Percentiles rank a stretch among this genome's conserved stretches.
Conservation (phyloP, 2,113 vertebrate species). For the Eulemur macaco region DNA sequence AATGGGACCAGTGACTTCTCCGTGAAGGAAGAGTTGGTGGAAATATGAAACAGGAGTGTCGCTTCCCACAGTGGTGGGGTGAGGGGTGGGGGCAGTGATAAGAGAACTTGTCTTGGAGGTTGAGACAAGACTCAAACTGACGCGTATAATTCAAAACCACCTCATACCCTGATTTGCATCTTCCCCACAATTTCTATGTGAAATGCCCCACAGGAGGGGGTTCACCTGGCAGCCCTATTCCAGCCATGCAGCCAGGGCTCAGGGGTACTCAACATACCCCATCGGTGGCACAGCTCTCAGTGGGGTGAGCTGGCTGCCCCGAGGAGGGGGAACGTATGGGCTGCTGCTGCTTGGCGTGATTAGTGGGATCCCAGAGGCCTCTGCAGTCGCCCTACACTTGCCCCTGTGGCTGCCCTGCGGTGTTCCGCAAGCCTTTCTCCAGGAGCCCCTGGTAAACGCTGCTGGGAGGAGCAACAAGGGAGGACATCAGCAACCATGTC, state of each 20-base stretch:
- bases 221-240: not conserved
- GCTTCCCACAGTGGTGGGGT: not conserved
- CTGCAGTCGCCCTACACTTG: not conserved
- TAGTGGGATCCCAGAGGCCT: not conserved
- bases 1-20: slow-evolving; percentile 5
- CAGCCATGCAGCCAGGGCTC: not conserved
- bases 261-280: not conserved
- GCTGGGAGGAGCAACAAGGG: not conserved
- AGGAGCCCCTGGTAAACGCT: not conserved
- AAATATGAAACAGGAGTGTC: slow-evolving; percentile 16
- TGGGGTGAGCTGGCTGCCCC: not conserved
- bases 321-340: not conserved
- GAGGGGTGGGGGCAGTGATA: not conserved
- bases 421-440: not conserved
- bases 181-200: not conserved
- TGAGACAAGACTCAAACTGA: not conserved
- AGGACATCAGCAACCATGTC: not conserved
- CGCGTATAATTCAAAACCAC: not conserved
- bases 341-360: not conserved
- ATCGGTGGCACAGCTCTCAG: not conserved
- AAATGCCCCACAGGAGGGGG: not conserved
- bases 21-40: not conserved
- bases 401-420: not conserved
- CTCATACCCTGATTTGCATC: not conserved
- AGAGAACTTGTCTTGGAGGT: not conserved